Evolutionary conservation across 2,888 invertebrate species (phyloP).

Genomic region (Steinernema hermaphroditum): DNA sequence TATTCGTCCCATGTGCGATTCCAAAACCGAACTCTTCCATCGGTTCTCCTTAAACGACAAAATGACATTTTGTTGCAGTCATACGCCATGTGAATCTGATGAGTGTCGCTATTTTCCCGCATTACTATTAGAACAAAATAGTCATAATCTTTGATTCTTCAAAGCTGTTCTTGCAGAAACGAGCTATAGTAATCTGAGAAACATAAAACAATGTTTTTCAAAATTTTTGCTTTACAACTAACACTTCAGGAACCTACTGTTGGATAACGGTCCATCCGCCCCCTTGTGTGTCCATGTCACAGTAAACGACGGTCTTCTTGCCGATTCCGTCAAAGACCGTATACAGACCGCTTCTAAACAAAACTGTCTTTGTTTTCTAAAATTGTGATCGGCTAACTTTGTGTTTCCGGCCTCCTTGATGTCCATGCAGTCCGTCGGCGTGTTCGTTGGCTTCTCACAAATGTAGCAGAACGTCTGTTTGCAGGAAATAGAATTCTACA

Average conservation of each 20-base stretch:
- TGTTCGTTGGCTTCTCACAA: slow-evolving; percentile 30
- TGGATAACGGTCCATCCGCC: slow-evolving; percentile 52
- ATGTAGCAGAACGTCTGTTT: slow-evolving; percentile 28
- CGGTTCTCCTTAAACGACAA: slow-evolving; percentile 48
- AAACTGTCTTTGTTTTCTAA: not conserved
- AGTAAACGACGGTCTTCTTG: slow-evolving; percentile 35
- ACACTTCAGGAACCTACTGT: slow-evolving; percentile 33
- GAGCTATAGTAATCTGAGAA: no score
- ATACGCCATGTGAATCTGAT: no score
- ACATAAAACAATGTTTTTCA: no score
- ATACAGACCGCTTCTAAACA: slow-evolving; percentile 35
- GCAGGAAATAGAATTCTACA: not conserved
- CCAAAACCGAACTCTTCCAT: slow-evolving; percentile 50
- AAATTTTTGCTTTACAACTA: no score
- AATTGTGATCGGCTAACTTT: not conserved
- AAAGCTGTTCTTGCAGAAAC: no score
- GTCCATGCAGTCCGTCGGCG: slow-evolving; percentile 32
- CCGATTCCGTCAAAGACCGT: slow-evolving; percentile 23
- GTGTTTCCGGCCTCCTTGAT: slow-evolving; percentile 33
- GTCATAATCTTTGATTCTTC: no score
- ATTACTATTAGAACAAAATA: no score
- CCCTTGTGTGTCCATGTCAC: slow-evolving; percentile 40
- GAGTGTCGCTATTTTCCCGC: no score
- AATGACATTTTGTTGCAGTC: no score
- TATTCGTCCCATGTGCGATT: slow-evolving; percentile 55